A percentile compares a stretch with the other conserved stretches of the same genome.
These are phyloP conservation scores for Tolypeutes matacus DNA, from an alignment of 2,797 vertebrate genomes.

Conservation along the genomic window DNA sequence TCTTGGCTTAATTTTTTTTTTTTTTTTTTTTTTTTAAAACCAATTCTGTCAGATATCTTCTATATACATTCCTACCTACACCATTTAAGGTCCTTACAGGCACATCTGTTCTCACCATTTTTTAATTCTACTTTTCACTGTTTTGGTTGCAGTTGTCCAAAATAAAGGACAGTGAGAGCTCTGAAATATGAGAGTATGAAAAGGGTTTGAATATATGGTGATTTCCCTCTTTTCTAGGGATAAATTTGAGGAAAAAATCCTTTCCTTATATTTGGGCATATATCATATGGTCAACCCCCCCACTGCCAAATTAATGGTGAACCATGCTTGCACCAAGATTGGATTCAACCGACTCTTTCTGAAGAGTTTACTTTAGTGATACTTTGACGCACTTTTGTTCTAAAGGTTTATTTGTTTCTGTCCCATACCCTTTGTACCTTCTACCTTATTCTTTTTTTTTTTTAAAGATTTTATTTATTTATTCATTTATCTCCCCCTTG, in stretches of 20 bases:
- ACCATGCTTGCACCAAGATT: background rate
- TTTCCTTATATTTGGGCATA: background rate
- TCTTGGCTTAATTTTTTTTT: background rate
- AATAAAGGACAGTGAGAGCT: slow-evolving; percentile 22
- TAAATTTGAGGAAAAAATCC: slow-evolving; percentile 11
- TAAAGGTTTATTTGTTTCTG: slow-evolving; percentile 11
- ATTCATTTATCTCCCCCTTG: too few relatives aligned
- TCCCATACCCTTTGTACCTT: background rate
- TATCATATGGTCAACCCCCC: background rate
- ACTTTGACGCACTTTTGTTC: background rate
- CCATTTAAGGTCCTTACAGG: slow-evolving; percentile 32
- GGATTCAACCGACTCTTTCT: background rate
- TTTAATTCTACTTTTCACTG: background rate
- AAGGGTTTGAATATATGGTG: background rate
- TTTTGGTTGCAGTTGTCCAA: slow-evolving; percentile 28
- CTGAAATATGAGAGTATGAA: background rate
- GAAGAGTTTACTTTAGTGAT: background rate
- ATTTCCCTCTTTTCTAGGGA: background rate
- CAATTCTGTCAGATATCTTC: background rate
- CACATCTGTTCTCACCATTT: background rate
- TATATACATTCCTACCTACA: slow-evolving; percentile 17
- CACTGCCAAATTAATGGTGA: background rate
- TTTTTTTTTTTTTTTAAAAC: too few relatives aligned
- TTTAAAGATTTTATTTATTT: too few relatives aligned
- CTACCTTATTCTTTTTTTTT: background rate